Conservation (phyloP, 2,113 vertebrate species). For the Crotalus tigris region DNA sequence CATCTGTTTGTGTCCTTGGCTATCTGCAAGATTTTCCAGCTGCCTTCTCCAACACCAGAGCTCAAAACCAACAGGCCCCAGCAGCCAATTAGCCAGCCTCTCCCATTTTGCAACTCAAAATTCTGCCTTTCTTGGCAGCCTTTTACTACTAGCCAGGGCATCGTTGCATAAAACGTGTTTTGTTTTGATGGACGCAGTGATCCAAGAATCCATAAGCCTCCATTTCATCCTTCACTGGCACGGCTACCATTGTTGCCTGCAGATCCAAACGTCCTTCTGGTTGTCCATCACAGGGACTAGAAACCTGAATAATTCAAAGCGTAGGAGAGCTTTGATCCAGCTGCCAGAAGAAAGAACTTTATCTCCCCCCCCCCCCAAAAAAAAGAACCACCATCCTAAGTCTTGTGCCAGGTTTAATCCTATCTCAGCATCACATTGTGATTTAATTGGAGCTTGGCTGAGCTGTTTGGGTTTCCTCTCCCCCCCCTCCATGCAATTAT, state of each 20-base stretch:
- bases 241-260: neutral
- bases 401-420: neutral
- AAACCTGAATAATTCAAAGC: neutral
- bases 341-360: neutral
- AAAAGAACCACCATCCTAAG: fast-evolving
- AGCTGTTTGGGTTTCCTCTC: neutral
- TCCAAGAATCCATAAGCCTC: neutral
- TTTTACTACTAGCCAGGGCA: neutral
- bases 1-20: neutral
- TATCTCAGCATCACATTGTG: too few relatives aligned
- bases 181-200: neutral
- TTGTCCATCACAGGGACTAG: neutral
- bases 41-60: neutral
- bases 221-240: neutral
- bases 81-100: neutral
- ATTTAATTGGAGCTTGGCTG: neutral
- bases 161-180: neutral
- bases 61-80: neutral
- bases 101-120: neutral
- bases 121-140: neutral
- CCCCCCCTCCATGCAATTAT: too few relatives aligned
- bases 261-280: neutral
- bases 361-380: too few relatives aligned
- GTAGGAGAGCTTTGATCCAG: too few relatives aligned
- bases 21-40: neutral